Evolutionary conservation across 2,888 invertebrate species (phyloP).

Genomic region (Adineta ricciae): DNA sequence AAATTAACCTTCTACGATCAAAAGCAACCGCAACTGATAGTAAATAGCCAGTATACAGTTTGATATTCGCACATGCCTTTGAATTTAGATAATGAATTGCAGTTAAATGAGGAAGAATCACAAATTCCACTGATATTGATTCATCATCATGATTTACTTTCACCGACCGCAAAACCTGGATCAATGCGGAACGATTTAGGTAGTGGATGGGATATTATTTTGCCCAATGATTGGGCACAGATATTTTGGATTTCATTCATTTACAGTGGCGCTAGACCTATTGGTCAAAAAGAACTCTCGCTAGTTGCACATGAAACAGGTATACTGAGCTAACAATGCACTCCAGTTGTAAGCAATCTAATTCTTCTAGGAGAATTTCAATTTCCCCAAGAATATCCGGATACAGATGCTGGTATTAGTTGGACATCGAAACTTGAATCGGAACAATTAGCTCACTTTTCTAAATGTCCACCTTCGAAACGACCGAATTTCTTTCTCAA

Average conservation of each 20-base stretch:
- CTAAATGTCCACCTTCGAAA: slow-evolving; percentile 27
- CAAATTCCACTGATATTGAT: slow-evolving; percentile 66
- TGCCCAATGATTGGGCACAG: slow-evolving; percentile 73
- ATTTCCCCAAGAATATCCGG: slow-evolving; percentile 59
- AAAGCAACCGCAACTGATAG: background rate
- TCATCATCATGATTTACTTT: slow-evolving; percentile 48
- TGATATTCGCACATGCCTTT: slow-evolving; percentile 56
- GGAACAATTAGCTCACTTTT: slow-evolving; percentile 14
- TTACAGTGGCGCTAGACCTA: slow-evolving; percentile 60
- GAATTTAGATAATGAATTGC: slow-evolving; percentile 45
- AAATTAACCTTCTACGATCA: slow-evolving; percentile 11
- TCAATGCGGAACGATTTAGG: slow-evolving; percentile 56
- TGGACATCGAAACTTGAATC: slow-evolving; percentile 36
- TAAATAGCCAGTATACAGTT: slow-evolving; percentile 53
- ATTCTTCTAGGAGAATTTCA: slow-evolving; percentile 34
- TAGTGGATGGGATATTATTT: slow-evolving; percentile 75
- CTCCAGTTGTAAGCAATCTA: background rate
- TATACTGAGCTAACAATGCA: slow-evolving; percentile 35
- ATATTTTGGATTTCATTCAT: slow-evolving; percentile 70
- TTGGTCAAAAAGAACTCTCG: slow-evolving; percentile 66
- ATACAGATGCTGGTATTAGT: slow-evolving; percentile 60
- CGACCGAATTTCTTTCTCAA: slow-evolving; percentile 27
- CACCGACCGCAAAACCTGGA: slow-evolving; percentile 40
- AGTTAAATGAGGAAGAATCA: slow-evolving; percentile 53
- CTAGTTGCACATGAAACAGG: slow-evolving; percentile 63